phyloP scores from a whole-genome alignment of 2,797 vertebrate species.

The Anas flavirostris region DNA sequence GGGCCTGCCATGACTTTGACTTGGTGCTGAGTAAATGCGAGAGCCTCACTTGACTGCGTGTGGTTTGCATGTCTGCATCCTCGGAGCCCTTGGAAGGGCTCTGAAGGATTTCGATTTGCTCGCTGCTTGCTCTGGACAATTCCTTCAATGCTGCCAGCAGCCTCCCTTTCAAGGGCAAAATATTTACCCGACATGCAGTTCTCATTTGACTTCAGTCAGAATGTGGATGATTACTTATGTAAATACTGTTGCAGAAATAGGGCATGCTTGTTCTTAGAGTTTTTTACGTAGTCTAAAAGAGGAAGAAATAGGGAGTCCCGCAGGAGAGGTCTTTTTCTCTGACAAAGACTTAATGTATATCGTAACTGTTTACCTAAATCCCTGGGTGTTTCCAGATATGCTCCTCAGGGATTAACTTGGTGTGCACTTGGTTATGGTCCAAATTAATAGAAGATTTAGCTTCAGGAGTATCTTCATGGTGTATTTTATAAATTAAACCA shows the following conservation, averaged over 20 bases:
- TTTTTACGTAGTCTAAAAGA: neutral
- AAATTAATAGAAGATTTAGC: neutral
- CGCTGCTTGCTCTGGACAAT: neutral
- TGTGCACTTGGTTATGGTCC: neutral
- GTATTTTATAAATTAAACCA: neutral
- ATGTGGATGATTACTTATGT: neutral
- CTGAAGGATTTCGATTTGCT: neutral
- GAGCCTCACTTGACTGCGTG: neutral
- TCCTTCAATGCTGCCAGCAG: neutral
- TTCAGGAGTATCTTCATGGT: neutral
- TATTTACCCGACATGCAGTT: neutral
- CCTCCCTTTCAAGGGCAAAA: neutral
- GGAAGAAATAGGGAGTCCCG: neutral
- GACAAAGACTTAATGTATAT: neutral
- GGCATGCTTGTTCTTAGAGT: neutral
- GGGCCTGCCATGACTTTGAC: neutral
- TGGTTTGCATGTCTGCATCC: neutral
- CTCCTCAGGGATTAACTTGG: neutral
- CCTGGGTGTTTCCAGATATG: neutral
- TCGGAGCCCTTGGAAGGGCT: fast-evolving
- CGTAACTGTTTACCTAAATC: neutral
- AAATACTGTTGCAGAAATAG: neutral
- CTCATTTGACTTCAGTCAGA: neutral
- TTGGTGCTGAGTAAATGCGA: neutral
- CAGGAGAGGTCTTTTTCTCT: neutral